Base-by-base conservation (phyloP, 2,888 invertebrate genomes). In the Mesorhabditis sp. region DNA sequence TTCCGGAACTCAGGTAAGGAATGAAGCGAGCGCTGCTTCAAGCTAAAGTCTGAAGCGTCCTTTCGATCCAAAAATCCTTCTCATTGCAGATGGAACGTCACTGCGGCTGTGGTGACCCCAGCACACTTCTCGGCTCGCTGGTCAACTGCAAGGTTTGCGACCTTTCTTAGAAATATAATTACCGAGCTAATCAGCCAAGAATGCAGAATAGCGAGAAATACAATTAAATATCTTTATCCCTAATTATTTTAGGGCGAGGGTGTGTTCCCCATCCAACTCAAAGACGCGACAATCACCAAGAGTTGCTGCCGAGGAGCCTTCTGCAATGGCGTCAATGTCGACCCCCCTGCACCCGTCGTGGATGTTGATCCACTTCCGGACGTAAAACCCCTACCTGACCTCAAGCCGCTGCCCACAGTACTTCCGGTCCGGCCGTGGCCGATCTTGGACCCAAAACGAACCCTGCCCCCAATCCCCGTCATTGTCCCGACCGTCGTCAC, bases 61-160 rank as follows among this genome's bases (percentile, higher is more conserved):
- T 50, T 10, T 13, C 58, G n/a, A 13, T 50, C n/a, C 10, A 10
- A 50, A 10, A 50, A 50, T n/a, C 7, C 2, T 50, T 13, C n/a
- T n/a, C 58, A 50, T 50, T 50, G 28, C n/a, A 50, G 58, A 50
- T 50, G 10, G 58, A 50, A 50, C 58, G 58, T 10, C 58, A 50
- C 58, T 50, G 58, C 58, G 58, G 58, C n/a, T 50, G 58, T n/a
- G 58, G 58, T 50, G 58, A 50, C 58, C n/a, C 58, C 7, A 50
- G n/a, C 58, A 50, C 58, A 50, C 58, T 50, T 50, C 58, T 50
- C n/a, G 58, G 58, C 7, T 50, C 58, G 58, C 58, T 50, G 7
- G 58, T 50, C 58, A 50, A 50, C 58, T 50, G 58, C 58, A 50
- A 50, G 58, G 58, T 50, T 50, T 50, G 10, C n/a, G 58, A 2